Conservation (phyloP, 2,888 invertebrate species). For the Eupeodes latifasciatus region DNA sequence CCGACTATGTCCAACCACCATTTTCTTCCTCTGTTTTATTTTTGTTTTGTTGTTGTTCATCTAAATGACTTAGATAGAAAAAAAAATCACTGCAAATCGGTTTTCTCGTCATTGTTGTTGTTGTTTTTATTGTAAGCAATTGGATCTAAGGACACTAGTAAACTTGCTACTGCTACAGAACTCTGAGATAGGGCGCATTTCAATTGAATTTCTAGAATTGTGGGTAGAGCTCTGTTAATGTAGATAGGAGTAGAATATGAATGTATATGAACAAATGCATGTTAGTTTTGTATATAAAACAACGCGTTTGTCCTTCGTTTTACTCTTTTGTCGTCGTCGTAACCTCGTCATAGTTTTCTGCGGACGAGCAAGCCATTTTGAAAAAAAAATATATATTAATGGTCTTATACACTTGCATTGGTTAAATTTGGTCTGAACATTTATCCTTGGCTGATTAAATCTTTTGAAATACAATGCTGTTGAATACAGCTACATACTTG, state of each 20-base stretch:
- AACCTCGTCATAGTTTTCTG: constrained; percentile 59
- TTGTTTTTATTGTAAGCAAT: constrained; percentile 59
- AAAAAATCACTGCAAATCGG: constrained; percentile 62
- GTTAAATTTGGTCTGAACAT: constrained; percentile 54
- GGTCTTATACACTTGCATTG: constrained; percentile 71
- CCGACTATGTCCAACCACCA: constrained; percentile 62
- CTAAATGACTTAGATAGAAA: constrained; percentile 18
- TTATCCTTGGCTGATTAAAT: constrained; percentile 73
- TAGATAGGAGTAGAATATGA: background rate
- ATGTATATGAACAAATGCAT: background rate
- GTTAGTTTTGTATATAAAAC: background rate
- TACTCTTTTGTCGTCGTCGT: background rate
- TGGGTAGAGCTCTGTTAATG: constrained; percentile 39
- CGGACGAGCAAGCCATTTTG: constrained; percentile 55
- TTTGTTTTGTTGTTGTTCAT: constrained; percentile 48
- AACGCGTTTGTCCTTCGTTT: constrained; percentile 50
- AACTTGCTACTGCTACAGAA: background rate
- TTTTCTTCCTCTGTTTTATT: constrained; percentile 52
- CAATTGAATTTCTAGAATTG: constrained; percentile 52
- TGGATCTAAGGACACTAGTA: constrained; percentile 42
- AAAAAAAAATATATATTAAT: constrained; percentile 70
- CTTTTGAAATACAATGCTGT: constrained; percentile 54
- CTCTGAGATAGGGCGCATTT: constrained; percentile 28
- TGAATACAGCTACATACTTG: background rate
- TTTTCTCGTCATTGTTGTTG: constrained; percentile 57